Base-by-base conservation (phyloP, 37 sponge, comb jelly and placozoan species). In the Halisarca cf. caerulea region DNA sequence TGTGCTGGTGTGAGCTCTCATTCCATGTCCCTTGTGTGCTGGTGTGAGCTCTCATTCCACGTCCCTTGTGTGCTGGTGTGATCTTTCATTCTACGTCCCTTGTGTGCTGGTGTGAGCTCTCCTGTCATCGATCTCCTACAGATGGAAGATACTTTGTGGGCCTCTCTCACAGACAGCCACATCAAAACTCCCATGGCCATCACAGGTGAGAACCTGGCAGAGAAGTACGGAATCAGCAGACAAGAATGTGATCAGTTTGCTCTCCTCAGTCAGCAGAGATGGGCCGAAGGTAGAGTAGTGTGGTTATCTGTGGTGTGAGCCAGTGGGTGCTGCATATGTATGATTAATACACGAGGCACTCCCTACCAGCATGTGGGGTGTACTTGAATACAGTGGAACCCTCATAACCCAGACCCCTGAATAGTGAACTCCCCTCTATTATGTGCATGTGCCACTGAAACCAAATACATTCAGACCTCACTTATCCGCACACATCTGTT, bases 161-260 rank as follows among this genome's bases (percentile, higher is more conserved):
- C 92, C 18, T 59, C 83, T 0, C 78, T 98, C 59, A 83, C 83
- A 38, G 99, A 98, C 83, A 34, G 66, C 55, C 91, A 96, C 84
- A 82, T 51, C 58, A 94, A 98, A 54, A 83, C 94, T 20, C 99
- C 96, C 3, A 98, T 98, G 99, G 99, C 90, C 3, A 58, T 98
- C 57, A 98, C 99, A 0, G 99, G 96, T 36, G 99, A 98, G 91
- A 98, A 93, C 40, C 87, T 98, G 36, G 99, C 89, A 28, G 99
- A 91, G 54, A 83, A 90, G 79, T 96, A 98, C 45, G 82, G 79
- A 42, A 93, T 98, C 54, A 89, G 84, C 30, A 83, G 99, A 37
- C 88, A 91, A 66, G 82, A 94, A 80, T 98, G 99, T 68, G 96
- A 98, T 58, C 55, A 74, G 86, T 94, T 87, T 85, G 99, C 99